These are phyloP conservation scores for Stictocephala bisonia DNA, from an alignment of 2,888 invertebrate species.

Conservation along the genomic window DNA sequence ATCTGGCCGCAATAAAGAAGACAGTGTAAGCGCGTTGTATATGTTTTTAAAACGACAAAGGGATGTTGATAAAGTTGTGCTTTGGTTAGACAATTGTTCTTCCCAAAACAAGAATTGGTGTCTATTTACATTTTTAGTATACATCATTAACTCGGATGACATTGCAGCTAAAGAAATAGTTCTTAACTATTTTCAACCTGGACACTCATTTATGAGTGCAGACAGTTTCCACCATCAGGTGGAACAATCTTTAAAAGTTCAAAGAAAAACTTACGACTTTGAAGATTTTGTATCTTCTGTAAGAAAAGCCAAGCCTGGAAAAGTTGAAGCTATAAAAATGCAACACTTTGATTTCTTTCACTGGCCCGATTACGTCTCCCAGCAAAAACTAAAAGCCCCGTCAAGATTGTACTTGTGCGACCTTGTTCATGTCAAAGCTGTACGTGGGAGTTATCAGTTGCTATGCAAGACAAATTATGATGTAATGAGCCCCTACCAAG, in stretches of 20 bases:
- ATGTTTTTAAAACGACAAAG: slow-evolving; percentile 56
- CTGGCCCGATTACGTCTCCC: too few relatives aligned
- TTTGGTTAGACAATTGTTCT: slow-evolving; percentile 60
- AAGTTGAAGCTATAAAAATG: too few relatives aligned
- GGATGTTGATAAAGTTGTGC: slow-evolving; percentile 55
- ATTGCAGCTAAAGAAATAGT: slow-evolving; percentile 3
- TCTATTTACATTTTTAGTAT: slow-evolving; percentile 39
- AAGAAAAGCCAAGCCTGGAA: too few relatives aligned
- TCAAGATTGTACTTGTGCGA: too few relatives aligned
- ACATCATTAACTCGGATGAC: slow-evolving; percentile 28
- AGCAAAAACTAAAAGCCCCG: too few relatives aligned
- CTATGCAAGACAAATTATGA: too few relatives aligned
- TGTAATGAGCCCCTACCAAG: too few relatives aligned
- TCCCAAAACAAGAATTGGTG: slow-evolving; percentile 52
- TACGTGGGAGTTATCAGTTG: too few relatives aligned
- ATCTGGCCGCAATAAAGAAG: slow-evolving; percentile 60
- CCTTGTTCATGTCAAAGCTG: too few relatives aligned
- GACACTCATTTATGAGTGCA: slow-evolving; percentile 50
- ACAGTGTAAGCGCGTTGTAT: slow-evolving; percentile 57
- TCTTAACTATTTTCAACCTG: slow-evolving; percentile 45
- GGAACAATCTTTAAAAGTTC: slow-evolving; percentile 27
- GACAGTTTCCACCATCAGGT: slow-evolving; percentile 51
- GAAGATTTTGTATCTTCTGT: too few relatives aligned
- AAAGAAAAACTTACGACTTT: slow-evolving; percentile 25
- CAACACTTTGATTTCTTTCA: too few relatives aligned